Base-by-base conservation (phyloP, 2,113 vertebrate species). In the Trematomus loennbergii region DNA sequence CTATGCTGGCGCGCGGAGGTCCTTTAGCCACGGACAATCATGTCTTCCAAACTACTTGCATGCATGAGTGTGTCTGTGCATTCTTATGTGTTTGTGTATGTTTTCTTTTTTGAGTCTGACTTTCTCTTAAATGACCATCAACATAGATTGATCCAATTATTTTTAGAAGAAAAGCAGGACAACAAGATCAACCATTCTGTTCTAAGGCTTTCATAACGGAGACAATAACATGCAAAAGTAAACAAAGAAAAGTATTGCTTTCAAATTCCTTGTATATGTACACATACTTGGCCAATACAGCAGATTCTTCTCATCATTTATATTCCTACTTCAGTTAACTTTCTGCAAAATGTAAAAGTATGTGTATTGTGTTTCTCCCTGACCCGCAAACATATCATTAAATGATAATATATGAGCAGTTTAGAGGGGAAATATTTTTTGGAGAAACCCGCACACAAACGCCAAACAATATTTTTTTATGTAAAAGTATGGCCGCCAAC, bases 21-120 rank as follows among this genome's bases (percentile, higher is more conserved):
- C 79, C 72, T 64, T 40, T 40, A 72, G 75, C 79, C 82, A 79
- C 75, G 50, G 76, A 76, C 75, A 16, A 15, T 61, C 81, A 58
- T 15, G 16, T 2, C 79, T 76, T 90, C 81, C 85, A 88, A 86
- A 81, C 67, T 52, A 11, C 57, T 45, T 3, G 10, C 69, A 52
- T 78, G 46, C 13, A 1, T 65, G 10, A 12, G 22, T 52, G 49
- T 61, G 55, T 52, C 29, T 57, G 29, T 25, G 16, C 70, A 16
- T 18, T 29, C 43, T 17, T 63, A 5, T 20, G 18, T 54, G 58
- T 60, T 29, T 18, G 33, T 60, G 58, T 49, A 53, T 43, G 20
- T 75, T 49, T 87, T 81, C 53, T 40, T 7, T 58, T 58, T 57
- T 13, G 36, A 40, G 72, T 67, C 20, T 46, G 49, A 45, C 55